A percentile compares a stretch with the other conserved stretches of the same genome.
phyloP scores from a whole-genome alignment of 2,888 invertebrate species.

The Ditula angustiorana region DNA sequence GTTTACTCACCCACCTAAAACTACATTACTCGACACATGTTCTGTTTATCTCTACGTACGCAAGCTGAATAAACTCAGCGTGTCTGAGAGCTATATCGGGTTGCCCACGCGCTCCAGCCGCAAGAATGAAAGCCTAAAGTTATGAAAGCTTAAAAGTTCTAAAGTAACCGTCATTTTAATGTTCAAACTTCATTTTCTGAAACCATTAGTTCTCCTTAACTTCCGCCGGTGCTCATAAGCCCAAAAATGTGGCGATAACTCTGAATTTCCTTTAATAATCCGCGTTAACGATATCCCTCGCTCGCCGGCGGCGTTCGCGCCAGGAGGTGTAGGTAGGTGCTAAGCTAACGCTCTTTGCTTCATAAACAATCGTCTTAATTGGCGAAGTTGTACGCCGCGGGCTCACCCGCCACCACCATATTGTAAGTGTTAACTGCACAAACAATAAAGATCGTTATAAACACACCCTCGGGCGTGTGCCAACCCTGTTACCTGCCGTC shows the following conservation, averaged over 20 bases:
- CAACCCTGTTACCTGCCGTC: slow-evolving; percentile 58
- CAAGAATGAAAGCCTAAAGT: neutral
- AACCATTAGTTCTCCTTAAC: slow-evolving; percentile 27
- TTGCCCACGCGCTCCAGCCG: neutral
- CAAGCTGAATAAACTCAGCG: slow-evolving; percentile 7
- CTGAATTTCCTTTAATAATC: slow-evolving; percentile 33
- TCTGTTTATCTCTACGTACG: slow-evolving; percentile 7
- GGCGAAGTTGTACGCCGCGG: slow-evolving; percentile 50
- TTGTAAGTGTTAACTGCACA: slow-evolving; percentile 62
- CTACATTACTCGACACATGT: slow-evolving; percentile 23
- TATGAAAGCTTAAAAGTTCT: neutral
- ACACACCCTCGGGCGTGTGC: slow-evolving; percentile 57
- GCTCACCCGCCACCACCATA: slow-evolving; percentile 45
- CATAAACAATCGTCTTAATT: slow-evolving; percentile 58
- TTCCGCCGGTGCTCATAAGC: slow-evolving; percentile 18
- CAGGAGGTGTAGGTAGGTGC: slow-evolving; percentile 36
- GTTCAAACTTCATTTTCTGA: slow-evolving; percentile 7
- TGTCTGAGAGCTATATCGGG: neutral
- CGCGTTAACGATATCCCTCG: slow-evolving; percentile 21
- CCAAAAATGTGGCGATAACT: slow-evolving; percentile 29
- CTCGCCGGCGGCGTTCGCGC: slow-evolving; percentile 16
- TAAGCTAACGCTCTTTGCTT: slow-evolving; percentile 47
- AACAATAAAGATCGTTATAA: slow-evolving; percentile 75
- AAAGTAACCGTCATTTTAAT: slow-evolving; percentile 3
- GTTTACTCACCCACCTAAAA: slow-evolving; percentile 21